Conservation (phyloP, 92 coral and sea anemone species). For the Palythoa caribaeorum region DNA sequence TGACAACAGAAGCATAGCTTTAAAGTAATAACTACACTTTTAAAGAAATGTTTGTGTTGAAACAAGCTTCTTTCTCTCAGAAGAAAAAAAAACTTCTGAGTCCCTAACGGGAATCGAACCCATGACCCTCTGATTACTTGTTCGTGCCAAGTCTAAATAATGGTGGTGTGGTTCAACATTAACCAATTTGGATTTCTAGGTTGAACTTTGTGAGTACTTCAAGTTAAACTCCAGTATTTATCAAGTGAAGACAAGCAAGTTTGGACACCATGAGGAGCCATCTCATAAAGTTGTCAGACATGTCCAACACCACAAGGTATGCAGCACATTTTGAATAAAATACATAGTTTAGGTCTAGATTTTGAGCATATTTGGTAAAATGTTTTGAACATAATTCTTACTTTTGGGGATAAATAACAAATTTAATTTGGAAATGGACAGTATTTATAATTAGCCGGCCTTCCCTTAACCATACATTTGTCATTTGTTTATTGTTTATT, state of each 20-base stretch:
- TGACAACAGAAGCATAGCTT: no score
- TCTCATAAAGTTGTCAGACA: constrained; percentile 60
- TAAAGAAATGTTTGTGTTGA: no score
- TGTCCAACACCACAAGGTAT: constrained; percentile 62
- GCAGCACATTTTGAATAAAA: not conserved
- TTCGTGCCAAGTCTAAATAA: not conserved
- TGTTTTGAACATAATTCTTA: not conserved
- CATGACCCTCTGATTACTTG: not conserved
- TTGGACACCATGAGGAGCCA: constrained; percentile 62
- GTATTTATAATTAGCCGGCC: no score
- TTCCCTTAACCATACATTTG: no score
- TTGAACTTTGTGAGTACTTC: constrained; percentile 75
- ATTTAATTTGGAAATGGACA: not conserved
- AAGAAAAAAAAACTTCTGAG: no score
- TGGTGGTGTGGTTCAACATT: no score
- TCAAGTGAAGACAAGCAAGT: constrained; percentile 63
- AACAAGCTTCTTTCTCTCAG: no score
- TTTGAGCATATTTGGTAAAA: not conserved
- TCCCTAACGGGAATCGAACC: no score
- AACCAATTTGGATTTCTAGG: constrained; percentile 46
- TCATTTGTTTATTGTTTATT: no score
- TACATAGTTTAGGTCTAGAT: no score
- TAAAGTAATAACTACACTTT: no score
- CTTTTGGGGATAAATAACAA: not conserved
- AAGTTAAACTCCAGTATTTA: constrained; percentile 75